phyloP scores from a whole-genome alignment of 37 sponge, comb jelly and placozoan genomes.

The Beroe ovata region DNA sequence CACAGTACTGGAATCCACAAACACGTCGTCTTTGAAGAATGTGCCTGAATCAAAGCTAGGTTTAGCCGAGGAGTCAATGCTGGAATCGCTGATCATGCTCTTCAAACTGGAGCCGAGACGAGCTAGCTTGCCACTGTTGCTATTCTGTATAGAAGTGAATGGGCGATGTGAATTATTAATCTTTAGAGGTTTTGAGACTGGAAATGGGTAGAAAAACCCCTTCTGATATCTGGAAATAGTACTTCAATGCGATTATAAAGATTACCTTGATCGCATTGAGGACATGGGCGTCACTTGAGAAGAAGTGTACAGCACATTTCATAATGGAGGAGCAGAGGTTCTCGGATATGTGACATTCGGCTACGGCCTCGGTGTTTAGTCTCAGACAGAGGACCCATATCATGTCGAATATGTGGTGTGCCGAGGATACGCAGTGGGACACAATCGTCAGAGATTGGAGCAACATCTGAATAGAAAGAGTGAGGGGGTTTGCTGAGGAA shows the following conservation, averaged over 20 bases:
- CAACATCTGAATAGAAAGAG: slow-evolving; percentile 3
- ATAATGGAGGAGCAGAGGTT: not conserved
- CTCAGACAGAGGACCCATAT: slow-evolving; percentile 23
- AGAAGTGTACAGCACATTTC: slow-evolving; percentile 13
- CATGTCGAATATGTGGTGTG: slow-evolving; percentile 48
- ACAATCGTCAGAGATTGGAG: slow-evolving; percentile 29
- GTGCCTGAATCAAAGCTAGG: slow-evolving; percentile 15
- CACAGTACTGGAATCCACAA: slow-evolving; percentile 2
- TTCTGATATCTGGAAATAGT: too few relatives aligned
- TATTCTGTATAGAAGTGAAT: not conserved
- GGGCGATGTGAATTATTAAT: too few relatives aligned
- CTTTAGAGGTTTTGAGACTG: too few relatives aligned
- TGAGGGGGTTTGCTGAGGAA: too few relatives aligned
- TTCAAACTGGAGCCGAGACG: slow-evolving; percentile 42
- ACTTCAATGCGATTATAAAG: too few relatives aligned
- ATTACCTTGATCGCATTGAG: slow-evolving; percentile 8
- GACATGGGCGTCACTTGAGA: slow-evolving; percentile 1
- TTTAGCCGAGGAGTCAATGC: not conserved
- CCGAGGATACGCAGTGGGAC: slow-evolving; percentile 19
- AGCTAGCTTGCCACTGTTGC: slow-evolving; percentile 52
- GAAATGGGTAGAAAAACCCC: too few relatives aligned
- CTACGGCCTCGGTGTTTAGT: not conserved
- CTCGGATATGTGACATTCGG: not conserved
- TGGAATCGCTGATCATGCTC: not conserved
- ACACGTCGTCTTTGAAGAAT: slow-evolving; percentile 43